phyloP scores from a whole-genome alignment of 2,888 invertebrate genomes.

The Polydrusus pterygomalis region DNA sequence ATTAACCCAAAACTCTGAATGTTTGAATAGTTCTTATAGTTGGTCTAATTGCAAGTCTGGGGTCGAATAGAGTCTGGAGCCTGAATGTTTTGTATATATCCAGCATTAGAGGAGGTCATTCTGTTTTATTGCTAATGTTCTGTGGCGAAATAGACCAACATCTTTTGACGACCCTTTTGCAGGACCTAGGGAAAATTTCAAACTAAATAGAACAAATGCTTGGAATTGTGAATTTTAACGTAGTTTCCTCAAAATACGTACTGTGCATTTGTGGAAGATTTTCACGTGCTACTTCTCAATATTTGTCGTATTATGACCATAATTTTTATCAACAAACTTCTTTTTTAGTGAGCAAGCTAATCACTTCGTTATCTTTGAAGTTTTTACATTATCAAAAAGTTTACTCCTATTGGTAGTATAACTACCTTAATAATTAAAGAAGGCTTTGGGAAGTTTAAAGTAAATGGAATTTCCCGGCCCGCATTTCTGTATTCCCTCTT shows the following conservation, averaged over 20 bases:
- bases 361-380: too few relatives aligned
- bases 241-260: conserved; percentile 36
- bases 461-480: too few relatives aligned
- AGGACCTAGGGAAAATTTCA: conserved; percentile 42
- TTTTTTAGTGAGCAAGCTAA: too few relatives aligned
- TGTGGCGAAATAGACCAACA: conserved; percentile 50
- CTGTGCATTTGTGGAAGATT: conserved; percentile 29
- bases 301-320: background rate
- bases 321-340: too few relatives aligned
- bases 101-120: conserved; percentile 50
- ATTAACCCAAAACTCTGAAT: conserved; percentile 57
- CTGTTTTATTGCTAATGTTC: conserved; percentile 54
- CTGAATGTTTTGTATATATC: conserved; percentile 43
- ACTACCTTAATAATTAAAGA: too few relatives aligned
- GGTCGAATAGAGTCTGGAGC: conserved; percentile 35
- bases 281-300: conserved; percentile 5
- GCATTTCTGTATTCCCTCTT: too few relatives aligned
- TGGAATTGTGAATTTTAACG: conserved; percentile 45
- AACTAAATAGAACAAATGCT: conserved; percentile 49
- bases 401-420: too few relatives aligned
- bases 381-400: too few relatives aligned
- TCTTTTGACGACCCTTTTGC: conserved; percentile 52
- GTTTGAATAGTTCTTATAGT: conserved; percentile 59
- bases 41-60: conserved; percentile 51
- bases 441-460: too few relatives aligned